These are phyloP conservation scores for Coelogynopora nodosa DNA, from an alignment of 2,888 invertebrate genomes.

Conservation along the genomic window DNA sequence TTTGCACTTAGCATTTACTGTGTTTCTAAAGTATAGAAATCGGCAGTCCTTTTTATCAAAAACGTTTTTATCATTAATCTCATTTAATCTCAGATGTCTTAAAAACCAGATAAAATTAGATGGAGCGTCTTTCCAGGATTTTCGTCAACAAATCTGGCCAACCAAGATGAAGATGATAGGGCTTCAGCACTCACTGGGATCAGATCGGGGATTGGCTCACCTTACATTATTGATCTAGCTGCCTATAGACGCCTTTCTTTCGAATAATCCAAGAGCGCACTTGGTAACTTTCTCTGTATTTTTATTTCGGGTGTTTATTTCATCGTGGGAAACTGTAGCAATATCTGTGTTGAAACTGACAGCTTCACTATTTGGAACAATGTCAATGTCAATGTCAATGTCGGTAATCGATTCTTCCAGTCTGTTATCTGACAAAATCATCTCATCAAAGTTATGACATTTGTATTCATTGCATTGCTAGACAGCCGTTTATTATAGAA, in stretches of 20 bases:
- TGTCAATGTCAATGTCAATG: too few relatives aligned
- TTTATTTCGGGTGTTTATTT: not conserved
- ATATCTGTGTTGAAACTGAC: not conserved
- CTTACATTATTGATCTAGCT: not conserved
- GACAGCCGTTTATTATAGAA: not conserved
- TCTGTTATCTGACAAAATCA: not conserved
- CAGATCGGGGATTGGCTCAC: not conserved
- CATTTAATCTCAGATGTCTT: not conserved
- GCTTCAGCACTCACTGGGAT: not conserved
- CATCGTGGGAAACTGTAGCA: not conserved
- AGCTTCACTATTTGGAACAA: not conserved
- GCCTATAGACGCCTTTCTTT: not conserved
- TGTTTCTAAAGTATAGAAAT: conserved; percentile 5
- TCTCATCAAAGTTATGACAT: not conserved
- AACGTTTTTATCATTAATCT: not conserved
- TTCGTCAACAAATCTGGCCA: conserved; percentile 1
- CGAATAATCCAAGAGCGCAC: not conserved
- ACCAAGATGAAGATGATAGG: not conserved
- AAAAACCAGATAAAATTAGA: not conserved
- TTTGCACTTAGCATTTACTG: conserved; percentile 13
- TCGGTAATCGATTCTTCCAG: not conserved
- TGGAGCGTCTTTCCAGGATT: not conserved
- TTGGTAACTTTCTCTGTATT: not conserved
- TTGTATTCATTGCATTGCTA: not conserved
- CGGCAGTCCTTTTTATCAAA: not conserved